A percentile compares a stretch with the other conserved stretches of the same genome.
These are phyloP conservation scores for Ceratina calcarata DNA, from an alignment of 1,140 invertebrate genomes.

Conservation along the genomic window DNA sequence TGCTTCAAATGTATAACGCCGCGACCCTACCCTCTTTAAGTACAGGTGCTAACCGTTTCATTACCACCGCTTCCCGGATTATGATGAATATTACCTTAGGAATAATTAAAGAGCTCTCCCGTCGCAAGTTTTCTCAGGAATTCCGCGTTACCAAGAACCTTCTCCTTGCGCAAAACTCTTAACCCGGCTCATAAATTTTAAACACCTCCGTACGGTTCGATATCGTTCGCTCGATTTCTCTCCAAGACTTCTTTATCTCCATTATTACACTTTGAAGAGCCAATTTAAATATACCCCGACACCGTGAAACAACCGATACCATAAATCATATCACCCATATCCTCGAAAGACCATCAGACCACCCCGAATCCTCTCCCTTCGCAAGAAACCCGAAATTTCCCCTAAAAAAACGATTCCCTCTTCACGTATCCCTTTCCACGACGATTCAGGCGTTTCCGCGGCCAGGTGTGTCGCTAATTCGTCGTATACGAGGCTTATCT, in stretches of 20 bases:
- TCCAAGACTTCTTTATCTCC: neutral
- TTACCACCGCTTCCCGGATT: neutral
- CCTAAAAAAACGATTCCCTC: neutral
- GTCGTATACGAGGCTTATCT: slow-evolving; percentile 61
- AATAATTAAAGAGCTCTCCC: slow-evolving; percentile 11
- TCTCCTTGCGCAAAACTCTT: neutral
- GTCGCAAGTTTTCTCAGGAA: neutral
- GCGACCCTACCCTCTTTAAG: neutral
- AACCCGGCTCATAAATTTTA: neutral
- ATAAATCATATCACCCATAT: neutral
- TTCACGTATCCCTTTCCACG: neutral
- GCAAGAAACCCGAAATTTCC: no score
- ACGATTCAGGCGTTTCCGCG: neutral
- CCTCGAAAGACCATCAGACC: neutral
- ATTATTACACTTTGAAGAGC: neutral
- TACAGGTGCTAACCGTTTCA: slow-evolving; percentile 17
- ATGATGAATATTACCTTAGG: slow-evolving; percentile 1
- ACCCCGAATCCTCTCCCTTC: neutral
- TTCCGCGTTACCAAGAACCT: no score
- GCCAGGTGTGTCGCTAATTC: slow-evolving; percentile 39
- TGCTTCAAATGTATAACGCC: neutral
- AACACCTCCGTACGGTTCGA: neutral
- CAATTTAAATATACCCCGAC: neutral
- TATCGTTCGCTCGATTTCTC: neutral
- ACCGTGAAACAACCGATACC: neutral